Conservation (phyloP, 2,888 invertebrate genomes). For the Morpho achilles region DNA sequence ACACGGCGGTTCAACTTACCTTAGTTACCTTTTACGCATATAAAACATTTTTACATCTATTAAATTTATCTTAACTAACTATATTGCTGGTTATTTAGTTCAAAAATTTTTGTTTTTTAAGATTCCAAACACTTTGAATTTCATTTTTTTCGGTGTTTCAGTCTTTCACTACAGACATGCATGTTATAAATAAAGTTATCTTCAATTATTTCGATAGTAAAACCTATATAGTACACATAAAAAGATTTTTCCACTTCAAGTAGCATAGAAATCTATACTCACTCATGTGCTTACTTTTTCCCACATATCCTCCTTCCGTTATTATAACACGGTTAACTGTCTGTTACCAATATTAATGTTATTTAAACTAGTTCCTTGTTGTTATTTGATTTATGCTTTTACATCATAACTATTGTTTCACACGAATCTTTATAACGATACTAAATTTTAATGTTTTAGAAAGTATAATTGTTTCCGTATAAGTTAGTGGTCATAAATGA, state of each 20-base stretch:
- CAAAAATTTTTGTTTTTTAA: not conserved
- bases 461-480: not conserved
- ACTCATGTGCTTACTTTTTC: constrained; percentile 8
- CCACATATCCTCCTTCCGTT: constrained; percentile 10
- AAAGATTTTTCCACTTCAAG: constrained; percentile 11
- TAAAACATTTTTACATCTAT: too few relatives aligned
- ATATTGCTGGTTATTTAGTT: too few relatives aligned
- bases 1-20: too few relatives aligned
- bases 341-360: not conserved
- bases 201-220: not conserved
- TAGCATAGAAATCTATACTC: constrained; percentile 10
- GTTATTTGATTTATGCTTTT: not conserved
- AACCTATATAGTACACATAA: not conserved
- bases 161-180: not conserved
- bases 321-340: constrained; percentile 1
- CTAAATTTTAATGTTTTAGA: not conserved
- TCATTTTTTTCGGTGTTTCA: not conserved
- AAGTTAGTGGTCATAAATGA: too few relatives aligned
- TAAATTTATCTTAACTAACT: too few relatives aligned
- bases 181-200: not conserved
- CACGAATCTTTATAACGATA: not conserved
- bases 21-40: too few relatives aligned
- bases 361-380: constrained; percentile 2
- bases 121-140: not conserved
- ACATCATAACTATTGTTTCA: not conserved